Base-by-base conservation (phyloP, 2,888 invertebrate genomes). In the Limenitis arthemis region DNA sequence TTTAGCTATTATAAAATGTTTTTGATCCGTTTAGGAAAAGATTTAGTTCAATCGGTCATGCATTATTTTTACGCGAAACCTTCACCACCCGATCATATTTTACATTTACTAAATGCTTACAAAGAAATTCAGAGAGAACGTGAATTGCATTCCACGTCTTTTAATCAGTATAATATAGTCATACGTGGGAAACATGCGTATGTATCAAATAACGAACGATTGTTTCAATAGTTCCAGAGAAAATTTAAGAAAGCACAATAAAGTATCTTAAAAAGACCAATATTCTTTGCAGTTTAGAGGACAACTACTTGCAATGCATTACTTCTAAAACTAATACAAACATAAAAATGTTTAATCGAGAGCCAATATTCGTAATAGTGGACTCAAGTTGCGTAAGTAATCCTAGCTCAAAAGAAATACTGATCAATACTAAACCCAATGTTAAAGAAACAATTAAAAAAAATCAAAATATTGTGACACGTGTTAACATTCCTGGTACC, bases 251-350 rank as follows among this genome's bases (percentile, higher is more conserved):
- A 53, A 62, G 54, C 47, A 62, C 66, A 65, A 64, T n/a, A 56
- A 64, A 60, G 60, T 70, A 68, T 20, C 20, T 20, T 20, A 20
- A 20, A 20, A 75, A 68, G 67, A 66, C 63, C 51, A 69, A 66
- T 69, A 56, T 73, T 70, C 64, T 76, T 73, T 78, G 63, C 69
- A 76, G 73, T 63, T 68, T 74, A 72, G 70, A 74, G 65, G 69
- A 68, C 62, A 51, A 60, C 60, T 61, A 54, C 55, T 58, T 67
- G 42, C 66, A 65, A 63, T 67, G 60, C 59, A 43, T 63, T 31
- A 44, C 64, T 6, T 57, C 53, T 41, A 72, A 67, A 65, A 58
- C 61, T 50, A 51, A 58, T 33, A 47, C 53, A 53, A 59, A 64
- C 46, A 55, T 59, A 36, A 56, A 55, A 54, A 63, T 60, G 55